Evolutionary conservation across 1,140 invertebrate species (phyloP), one percentile per base, ranked within the genome.

Genomic region (Melipona quadrifasciata): DNA sequence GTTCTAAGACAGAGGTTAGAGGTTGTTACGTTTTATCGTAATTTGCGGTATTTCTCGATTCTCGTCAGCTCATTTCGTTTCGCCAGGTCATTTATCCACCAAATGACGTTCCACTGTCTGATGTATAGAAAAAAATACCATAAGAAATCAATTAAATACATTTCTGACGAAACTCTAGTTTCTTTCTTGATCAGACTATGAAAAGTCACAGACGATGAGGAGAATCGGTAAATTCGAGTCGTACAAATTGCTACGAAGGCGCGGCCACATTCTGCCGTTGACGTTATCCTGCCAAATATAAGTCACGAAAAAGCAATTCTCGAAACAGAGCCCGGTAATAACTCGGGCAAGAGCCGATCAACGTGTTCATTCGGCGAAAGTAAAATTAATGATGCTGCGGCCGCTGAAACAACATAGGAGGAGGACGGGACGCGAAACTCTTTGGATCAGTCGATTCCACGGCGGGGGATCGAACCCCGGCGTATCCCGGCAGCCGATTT

Each of bases 401-500:
- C 39, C 12, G 14, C 17, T 19, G 24, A 27, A 47, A 47, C 39
- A 47, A 24, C 11, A n/a, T n/a, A 2, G 3, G 19, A 31, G n/a
- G 14, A 27, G 10, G 4, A 31, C 12, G 65, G 31, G n/a, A 16
- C 16, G 74, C 39, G 34, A 53, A 47, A 51, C 57, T 27, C 12
- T 27, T 19, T 57, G 17, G 31, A 47, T 39, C 24, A 5, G 24
- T 47, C 68, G 39, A 39, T 19, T 51, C 19, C 27, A 2, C 8
- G n/a, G 14, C 5, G 27, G 31, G 27, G 34, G 19, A 27, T 51
- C 76, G 51, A 12, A 47, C 8, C 6, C 39, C 53, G 57, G 82
- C 68, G 83, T 73, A 74, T 57, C 58, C n/a, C 82, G 77, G 75
- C 58, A 78, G 80, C 57, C 31, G 61, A 85, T 86, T 79, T 86